phyloP scores from a whole-genome alignment of 2,888 invertebrate genomes.

The Bedellia somnulentella region DNA sequence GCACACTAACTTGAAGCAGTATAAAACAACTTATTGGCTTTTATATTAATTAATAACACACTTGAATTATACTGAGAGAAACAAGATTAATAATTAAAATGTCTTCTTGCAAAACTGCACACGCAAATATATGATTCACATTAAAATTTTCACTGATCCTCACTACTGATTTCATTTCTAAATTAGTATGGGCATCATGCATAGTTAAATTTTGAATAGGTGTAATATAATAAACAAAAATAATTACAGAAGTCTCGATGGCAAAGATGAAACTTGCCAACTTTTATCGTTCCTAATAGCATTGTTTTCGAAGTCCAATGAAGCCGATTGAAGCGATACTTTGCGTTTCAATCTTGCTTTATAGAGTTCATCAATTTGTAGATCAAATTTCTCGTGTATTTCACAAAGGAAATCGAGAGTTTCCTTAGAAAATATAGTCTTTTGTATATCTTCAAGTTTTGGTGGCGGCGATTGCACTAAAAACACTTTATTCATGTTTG shows the following conservation, averaged over 20 bases:
- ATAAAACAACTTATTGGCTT: too few species aligned
- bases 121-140: too few species aligned
- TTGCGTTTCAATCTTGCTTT: conserved; percentile 33
- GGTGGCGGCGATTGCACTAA: conserved; percentile 51
- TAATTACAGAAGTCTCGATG: conserved; percentile 51
- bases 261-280: conserved; percentile 64
- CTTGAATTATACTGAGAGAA: too few species aligned
- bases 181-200: too few species aligned
- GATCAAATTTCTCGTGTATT: conserved; percentile 50
- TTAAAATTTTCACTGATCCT: too few species aligned
- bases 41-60: too few species aligned
- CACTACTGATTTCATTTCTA: too few species aligned
- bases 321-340: conserved; percentile 20
- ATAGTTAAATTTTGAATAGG: too few species aligned
- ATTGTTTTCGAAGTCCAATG: conserved; percentile 41
- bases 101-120: too few species aligned
- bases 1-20: too few species aligned
- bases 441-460: conserved; percentile 56
- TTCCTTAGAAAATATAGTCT: conserved; percentile 54
- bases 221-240: too few species aligned
- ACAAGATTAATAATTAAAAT: too few species aligned
- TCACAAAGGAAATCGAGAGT: conserved; percentile 59
- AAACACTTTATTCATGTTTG: conserved; percentile 25
- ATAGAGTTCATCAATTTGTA: conserved; percentile 44
- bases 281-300: conserved; percentile 32